Evolutionary conservation across 2,797 vertebrate species (phyloP).

Genomic region (Leptodactylus fallax): DNA sequence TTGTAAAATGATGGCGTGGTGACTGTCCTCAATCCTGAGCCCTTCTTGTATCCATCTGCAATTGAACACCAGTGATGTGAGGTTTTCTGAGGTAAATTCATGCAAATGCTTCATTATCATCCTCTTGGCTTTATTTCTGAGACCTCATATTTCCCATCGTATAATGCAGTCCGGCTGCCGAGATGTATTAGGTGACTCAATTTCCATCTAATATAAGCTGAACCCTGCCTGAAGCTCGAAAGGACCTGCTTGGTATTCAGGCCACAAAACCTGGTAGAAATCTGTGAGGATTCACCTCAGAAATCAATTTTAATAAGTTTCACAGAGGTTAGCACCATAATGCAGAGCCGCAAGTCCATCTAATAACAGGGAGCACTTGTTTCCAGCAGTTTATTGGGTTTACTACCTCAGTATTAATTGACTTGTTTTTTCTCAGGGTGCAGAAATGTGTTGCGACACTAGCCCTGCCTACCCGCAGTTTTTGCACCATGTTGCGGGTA

Average conservation of each 20-base stretch:
- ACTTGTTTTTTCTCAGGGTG: neutral
- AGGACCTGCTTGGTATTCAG: constrained; percentile 25
- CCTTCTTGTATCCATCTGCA: neutral
- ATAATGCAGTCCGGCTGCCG: neutral
- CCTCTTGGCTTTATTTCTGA: neutral
- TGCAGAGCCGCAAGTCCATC: neutral
- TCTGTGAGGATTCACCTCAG: neutral
- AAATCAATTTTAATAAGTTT: constrained; percentile 16
- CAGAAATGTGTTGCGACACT: too few species aligned
- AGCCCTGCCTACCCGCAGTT: too few species aligned
- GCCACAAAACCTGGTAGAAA: neutral
- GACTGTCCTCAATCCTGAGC: neutral
- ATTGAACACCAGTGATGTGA: neutral
- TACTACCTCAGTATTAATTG: neutral
- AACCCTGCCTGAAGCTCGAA: neutral
- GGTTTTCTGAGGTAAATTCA: constrained; percentile 27
- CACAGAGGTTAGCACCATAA: neutral
- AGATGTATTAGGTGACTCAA: constrained; percentile 33
- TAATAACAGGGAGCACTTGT: neutral
- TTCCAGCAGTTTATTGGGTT: neutral
- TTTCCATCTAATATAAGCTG: constrained; percentile 18
- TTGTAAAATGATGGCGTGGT: neutral
- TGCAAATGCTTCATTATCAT: neutral
- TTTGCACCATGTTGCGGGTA: too few species aligned
- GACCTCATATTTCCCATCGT: neutral